These are phyloP conservation scores for Oreohelix idahoensis DNA, from an alignment of 1,140 invertebrate species.

Conservation along the genomic window DNA sequence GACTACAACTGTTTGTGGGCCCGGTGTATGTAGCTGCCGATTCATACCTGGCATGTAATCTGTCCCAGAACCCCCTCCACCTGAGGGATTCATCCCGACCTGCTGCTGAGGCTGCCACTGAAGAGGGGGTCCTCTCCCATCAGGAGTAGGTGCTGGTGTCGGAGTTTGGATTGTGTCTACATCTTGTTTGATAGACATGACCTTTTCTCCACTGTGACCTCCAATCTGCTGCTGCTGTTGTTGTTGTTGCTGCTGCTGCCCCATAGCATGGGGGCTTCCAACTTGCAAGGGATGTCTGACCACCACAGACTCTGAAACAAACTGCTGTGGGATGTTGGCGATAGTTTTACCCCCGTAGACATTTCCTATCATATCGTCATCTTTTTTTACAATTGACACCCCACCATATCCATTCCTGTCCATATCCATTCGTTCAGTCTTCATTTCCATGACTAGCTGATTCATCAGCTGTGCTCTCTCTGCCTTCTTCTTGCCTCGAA, in stretches of 20 bases:
- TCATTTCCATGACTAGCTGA: constrained; percentile 34
- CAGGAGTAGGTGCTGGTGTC: constrained; percentile 18
- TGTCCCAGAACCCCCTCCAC: constrained; percentile 12
- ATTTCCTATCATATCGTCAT: constrained; percentile 11
- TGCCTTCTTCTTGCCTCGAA: constrained; percentile 28
- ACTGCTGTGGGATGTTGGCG: constrained; percentile 32
- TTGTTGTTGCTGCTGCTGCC: not conserved
- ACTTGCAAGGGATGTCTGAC: constrained; percentile 34
- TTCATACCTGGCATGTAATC: constrained; percentile 33
- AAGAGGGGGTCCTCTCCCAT: constrained; percentile 1
- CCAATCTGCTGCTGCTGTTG: constrained; percentile 5
- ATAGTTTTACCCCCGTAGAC: constrained; percentile 31
- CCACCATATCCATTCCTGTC: constrained; percentile 34
- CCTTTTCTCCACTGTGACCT: constrained; percentile 25
- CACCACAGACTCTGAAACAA: constrained; percentile 37
- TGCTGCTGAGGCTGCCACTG: constrained; percentile 32
- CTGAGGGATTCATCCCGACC: constrained; percentile 20
- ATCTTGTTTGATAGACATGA: constrained; percentile 18
- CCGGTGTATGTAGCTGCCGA: constrained; percentile 34
- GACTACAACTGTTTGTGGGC: not conserved
- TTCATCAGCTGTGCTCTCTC: constrained; percentile 25
- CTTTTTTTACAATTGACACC: constrained; percentile 17
- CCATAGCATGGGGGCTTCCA: constrained; percentile 17
- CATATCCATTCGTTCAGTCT: constrained; percentile 29
- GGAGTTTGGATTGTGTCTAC: constrained; percentile 32